Conservation (phyloP, 2,113 vertebrate genomes). For the Festucalex cinctus region DNA sequence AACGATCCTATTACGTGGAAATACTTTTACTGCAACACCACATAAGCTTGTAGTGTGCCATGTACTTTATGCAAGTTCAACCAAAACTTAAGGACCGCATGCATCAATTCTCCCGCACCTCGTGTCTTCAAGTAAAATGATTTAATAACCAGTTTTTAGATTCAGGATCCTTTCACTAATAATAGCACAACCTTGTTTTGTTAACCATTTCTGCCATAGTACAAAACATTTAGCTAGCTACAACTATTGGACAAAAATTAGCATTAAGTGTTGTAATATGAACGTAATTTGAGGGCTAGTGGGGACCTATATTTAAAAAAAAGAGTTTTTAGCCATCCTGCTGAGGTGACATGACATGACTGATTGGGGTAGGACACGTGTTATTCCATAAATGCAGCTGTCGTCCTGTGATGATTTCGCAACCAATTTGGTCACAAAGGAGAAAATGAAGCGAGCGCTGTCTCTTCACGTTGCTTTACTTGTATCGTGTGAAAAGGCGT, state of each 20-base stretch:
- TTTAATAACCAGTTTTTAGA: constrained; percentile 45
- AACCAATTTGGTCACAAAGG: constrained; percentile 53
- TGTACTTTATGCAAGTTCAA: constrained; percentile 59
- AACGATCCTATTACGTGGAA: constrained; percentile 21
- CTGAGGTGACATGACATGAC: constrained; percentile 47
- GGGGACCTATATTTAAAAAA: constrained; percentile 65
- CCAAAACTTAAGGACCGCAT: constrained; percentile 41
- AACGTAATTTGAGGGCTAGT: constrained; percentile 65
- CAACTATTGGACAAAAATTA: constrained; percentile 53
- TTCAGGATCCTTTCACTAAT: constrained; percentile 55
- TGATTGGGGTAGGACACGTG: constrained; percentile 69
- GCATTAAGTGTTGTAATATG: constrained; percentile 70
- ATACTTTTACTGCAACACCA: not conserved
- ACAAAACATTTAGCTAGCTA: constrained; percentile 46
- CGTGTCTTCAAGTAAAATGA: constrained; percentile 40
- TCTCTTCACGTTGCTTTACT: constrained; percentile 55
- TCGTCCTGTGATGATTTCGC: constrained; percentile 61
- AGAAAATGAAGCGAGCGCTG: constrained; percentile 61
- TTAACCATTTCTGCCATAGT: constrained; percentile 59
- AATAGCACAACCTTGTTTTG: constrained; percentile 73
- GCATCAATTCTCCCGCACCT: constrained; percentile 37
- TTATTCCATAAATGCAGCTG: constrained; percentile 45
- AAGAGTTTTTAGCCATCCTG: constrained; percentile 39
- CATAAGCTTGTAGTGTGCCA: constrained; percentile 36
- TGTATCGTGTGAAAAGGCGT: constrained; percentile 52